phyloP scores from a whole-genome alignment of 2,888 invertebrate genomes.

The Trileptium ribeirensis region DNA sequence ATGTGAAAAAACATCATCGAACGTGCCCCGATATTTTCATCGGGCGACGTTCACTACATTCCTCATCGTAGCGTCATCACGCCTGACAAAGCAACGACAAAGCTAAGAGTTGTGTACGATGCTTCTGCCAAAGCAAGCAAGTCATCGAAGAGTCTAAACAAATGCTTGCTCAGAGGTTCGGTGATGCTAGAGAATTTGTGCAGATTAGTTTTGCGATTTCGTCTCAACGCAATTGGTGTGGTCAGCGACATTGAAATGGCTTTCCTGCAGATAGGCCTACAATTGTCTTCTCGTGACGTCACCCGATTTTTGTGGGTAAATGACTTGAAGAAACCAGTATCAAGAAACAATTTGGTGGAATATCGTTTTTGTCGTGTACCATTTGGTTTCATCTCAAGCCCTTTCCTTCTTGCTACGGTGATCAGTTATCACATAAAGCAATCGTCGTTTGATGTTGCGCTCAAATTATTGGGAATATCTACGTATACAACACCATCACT shows the following conservation, averaged over 20 bases:
- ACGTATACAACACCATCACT: neutral
- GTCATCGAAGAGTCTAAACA: conserved; percentile 27
- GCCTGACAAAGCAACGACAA: conserved; percentile 29
- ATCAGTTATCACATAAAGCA: conserved; percentile 26
- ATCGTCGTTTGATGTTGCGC: neutral
- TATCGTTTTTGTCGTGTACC: conserved; percentile 35
- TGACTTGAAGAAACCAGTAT: neutral
- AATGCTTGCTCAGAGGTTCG: conserved; percentile 33
- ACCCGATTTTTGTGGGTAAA: conserved; percentile 11
- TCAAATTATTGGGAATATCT: neutral
- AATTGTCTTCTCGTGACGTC: conserved; percentile 27
- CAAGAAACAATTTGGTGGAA: conserved; percentile 28
- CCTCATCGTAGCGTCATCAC: conserved; percentile 33
- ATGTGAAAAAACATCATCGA: conserved; percentile 22
- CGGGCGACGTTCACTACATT: conserved; percentile 27
- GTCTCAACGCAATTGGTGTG: conserved; percentile 27
- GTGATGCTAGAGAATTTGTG: conserved; percentile 24
- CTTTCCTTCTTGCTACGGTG: conserved; percentile 31
- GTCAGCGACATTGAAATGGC: neutral
- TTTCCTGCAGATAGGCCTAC: conserved; percentile 35
- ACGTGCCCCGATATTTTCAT: neutral
- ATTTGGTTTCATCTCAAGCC: conserved; percentile 33
- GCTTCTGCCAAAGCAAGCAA: conserved; percentile 27
- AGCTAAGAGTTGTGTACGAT: conserved; percentile 40
- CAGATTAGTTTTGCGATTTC: conserved; percentile 28